Evolutionary conservation across 2,113 vertebrate genomes (phyloP), one percentile per base, ranked within the genome.

Genomic region (Crotalus tigris): DNA sequence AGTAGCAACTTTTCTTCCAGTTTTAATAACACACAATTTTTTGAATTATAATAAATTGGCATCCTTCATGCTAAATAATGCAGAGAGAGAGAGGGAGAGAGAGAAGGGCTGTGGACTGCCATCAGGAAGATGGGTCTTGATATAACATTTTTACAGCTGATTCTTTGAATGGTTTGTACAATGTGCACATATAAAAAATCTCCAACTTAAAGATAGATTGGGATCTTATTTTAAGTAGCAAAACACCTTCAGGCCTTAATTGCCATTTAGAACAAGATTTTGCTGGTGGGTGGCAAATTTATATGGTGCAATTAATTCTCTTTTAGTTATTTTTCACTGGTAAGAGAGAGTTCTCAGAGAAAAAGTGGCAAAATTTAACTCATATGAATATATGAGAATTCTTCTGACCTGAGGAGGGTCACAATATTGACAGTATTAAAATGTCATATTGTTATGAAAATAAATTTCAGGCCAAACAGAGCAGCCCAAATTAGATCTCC

Each of bases 1-100:
- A 11, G 91, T 94, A 95, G 94, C 94, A 93, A 94, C 95, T 97
- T 97, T 95, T 95, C 94, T 95, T 46, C 2, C 19, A 7, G 29
- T 7, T 57, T 55, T 53, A 89, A 81, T 26, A 53, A 12, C 0
- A 5, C 21, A 24, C 13, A 51, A 19, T 17, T 29, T 55, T 29
- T 87, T n/a, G 15, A 10, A 8, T 15, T 17, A 17, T 46, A 19
- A 29, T 54, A 92, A n/a, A 57, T 61, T 4, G 3, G 49, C 44
- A 5, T n/a, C 29, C 13, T 88, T 44, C 26, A 6, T 55, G 24
- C 24, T 26, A 23, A n/a, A 54, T 4, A 75, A 57, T 81, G 33
- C 33, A 61, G 64, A 3, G 11, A 13, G 69, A 61, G 2, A 11
- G 59, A 64, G 9, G 39, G 39, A 61, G 39, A 39, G 39, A 13